Conservation (phyloP, 2,113 vertebrate species). For the Myotis brandtii region DNA sequence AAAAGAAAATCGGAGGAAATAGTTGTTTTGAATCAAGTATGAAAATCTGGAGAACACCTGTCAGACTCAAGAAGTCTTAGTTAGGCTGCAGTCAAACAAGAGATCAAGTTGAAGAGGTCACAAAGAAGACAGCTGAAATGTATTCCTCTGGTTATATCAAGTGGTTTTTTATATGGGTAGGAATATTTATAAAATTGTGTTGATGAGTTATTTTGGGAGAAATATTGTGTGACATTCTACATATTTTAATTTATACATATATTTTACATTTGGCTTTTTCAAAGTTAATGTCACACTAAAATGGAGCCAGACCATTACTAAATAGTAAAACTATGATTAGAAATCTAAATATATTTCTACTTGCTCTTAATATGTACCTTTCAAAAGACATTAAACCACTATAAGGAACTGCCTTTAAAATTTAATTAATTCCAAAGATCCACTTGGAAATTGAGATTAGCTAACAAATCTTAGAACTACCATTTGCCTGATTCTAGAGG, state of each 20-base stretch:
- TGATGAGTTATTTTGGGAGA: neutral
- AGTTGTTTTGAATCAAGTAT: neutral
- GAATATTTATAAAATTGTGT: neutral
- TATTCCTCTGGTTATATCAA: neutral
- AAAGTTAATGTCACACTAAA: neutral
- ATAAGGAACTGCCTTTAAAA: slow-evolving; percentile 23
- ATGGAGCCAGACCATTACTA: neutral
- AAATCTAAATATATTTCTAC: neutral
- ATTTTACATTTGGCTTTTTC: neutral
- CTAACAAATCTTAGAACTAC: neutral
- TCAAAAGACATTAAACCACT: slow-evolving; percentile 24
- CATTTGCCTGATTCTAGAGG: neutral
- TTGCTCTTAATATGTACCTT: neutral
- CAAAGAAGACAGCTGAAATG: slow-evolving; percentile 4
- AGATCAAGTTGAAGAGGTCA: neutral
- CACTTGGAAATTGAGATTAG: slow-evolving; percentile 1
- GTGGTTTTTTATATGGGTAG: neutral
- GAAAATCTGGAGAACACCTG: neutral
- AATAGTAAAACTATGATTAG: slow-evolving; percentile 11
- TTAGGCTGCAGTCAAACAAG: neutral
- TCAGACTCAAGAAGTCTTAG: slow-evolving; percentile 33
- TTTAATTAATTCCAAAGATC: neutral
- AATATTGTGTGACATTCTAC: neutral
- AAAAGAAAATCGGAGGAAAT: slow-evolving; percentile 31
- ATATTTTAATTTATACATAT: neutral